phyloP scores from a whole-genome alignment of 2,888 invertebrate genomes.

The Danaus chrysippus region DNA sequence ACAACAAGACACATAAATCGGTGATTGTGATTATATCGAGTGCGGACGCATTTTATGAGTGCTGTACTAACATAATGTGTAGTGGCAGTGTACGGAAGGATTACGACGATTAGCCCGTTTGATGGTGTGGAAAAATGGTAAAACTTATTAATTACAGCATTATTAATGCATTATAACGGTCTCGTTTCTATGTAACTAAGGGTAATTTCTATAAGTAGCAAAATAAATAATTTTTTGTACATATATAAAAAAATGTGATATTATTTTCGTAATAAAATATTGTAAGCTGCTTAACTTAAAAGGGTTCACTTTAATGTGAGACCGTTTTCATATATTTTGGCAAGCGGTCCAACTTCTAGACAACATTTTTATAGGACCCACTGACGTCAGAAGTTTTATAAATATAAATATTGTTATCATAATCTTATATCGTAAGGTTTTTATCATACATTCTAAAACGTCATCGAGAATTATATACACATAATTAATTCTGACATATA shows the following conservation, averaged over 20 bases:
- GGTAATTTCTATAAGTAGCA: too few relatives aligned
- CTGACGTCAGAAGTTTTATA: neutral
- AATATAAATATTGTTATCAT: neutral
- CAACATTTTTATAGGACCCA: neutral
- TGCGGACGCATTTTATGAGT: conserved; percentile 42
- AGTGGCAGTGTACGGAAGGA: conserved; percentile 49
- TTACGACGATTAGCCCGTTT: conserved; percentile 47
- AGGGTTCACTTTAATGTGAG: conserved; percentile 4
- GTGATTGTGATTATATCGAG: conserved; percentile 53
- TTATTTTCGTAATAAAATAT: neutral
- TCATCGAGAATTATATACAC: too few relatives aligned
- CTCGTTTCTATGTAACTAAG: conserved; percentile 4
- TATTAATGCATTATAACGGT: conserved; percentile 44
- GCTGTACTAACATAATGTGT: conserved; percentile 58
- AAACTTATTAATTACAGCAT: conserved; percentile 49
- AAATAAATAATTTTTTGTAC: too few relatives aligned
- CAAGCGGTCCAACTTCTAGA: conserved; percentile 4
- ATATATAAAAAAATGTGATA: too few relatives aligned
- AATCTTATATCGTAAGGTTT: too few relatives aligned
- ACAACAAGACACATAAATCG: conserved; percentile 44
- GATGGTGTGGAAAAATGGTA: conserved; percentile 72
- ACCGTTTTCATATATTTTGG: conserved; percentile 4
- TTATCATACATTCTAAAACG: too few relatives aligned
- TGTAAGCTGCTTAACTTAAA: conserved; percentile 7
- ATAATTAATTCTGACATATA: too few relatives aligned